Evolutionary conservation across 64 coral and sea anemone genomes (phyloP), one percentile per base, ranked within the genome.

Genomic region (Pocillopora verrucosa): DNA sequence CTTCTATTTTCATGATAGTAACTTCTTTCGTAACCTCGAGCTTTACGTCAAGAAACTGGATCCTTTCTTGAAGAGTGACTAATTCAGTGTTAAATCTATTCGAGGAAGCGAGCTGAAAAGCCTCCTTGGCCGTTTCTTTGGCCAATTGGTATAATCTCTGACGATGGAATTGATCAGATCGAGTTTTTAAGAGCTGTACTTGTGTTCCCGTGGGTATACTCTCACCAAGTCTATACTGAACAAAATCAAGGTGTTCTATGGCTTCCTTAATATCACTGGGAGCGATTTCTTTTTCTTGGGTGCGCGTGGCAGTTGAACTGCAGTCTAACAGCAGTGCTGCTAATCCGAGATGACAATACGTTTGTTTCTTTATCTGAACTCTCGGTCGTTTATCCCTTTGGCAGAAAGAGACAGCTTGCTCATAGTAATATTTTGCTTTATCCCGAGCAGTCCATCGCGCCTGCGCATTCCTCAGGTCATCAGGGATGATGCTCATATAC

Each of bases 121-220:
- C 76, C 6, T 78, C 76, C 34, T 78, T 20, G 34, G 76, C 76
- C 16, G 34, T 58, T 16, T 78, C 56, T 15, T 58, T 78, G 0
- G 76, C 76, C 9, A 78, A 20, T 17, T 58, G 56, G 34, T 10
- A 38, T 16, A 17, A 36, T 58, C 11, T 34, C 11, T 78, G 76
- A 12, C 76, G 76, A 78, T 78, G 38, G 22, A 56, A 58, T n/a
- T 78, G 76, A 58, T 78, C 76, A 13, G 76, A 78, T 12, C 76
- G 76, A 7, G 2, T 78, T 78, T 78, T 78, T 1, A 78, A 22
- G 19, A 78, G 56, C 34, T 78, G 76, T 17, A 56, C 34, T 1
- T 34, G 13, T 12, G 76, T 78, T 6, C 76, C 76, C 19, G 16
- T 10, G 11, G 76, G 76, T 22, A 78, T 0, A 70, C n/a, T 24